Percentiles rank a stretch among this genome's conserved stretches.
phyloP scores from a whole-genome alignment of 2,888 invertebrate species.

The Euphydryas editha region DNA sequence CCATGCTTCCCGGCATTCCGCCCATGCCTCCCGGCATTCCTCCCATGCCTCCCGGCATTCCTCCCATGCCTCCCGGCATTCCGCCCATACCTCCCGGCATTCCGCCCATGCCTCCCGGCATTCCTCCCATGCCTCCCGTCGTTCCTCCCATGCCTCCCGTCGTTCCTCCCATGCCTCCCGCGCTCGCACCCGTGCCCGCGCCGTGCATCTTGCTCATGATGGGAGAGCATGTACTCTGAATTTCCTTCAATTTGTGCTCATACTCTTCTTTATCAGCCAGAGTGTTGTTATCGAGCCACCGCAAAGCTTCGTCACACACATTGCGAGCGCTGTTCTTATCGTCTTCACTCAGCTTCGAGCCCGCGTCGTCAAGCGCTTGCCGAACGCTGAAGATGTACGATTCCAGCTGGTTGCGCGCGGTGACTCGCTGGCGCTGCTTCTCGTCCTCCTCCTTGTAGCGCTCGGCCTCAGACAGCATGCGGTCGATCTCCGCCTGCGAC shows the following conservation, averaged over 20 bases:
- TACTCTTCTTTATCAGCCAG: constrained; percentile 86
- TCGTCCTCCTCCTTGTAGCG: constrained; percentile 89
- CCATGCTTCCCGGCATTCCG: constrained; percentile 48
- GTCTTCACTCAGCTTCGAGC: constrained; percentile 82
- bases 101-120: too few species aligned
- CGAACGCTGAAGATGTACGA: constrained; percentile 87
- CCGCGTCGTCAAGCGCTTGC: constrained; percentile 86
- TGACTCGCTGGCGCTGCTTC: constrained; percentile 86
- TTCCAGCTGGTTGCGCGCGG: constrained; percentile 89
- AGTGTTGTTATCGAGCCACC: constrained; percentile 88
- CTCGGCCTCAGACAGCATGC: constrained; percentile 89
- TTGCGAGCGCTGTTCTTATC: constrained; percentile 83
- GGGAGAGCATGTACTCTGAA: constrained; percentile 9
- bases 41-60: background rate
- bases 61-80: too few species aligned
- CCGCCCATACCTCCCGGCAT: too few species aligned
- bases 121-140: too few species aligned
- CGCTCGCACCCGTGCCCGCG: constrained; percentile 45
- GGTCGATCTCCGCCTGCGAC: constrained; percentile 88
- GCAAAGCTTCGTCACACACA: constrained; percentile 84
- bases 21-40: constrained; percentile 3
- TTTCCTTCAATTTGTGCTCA: constrained; percentile 17
- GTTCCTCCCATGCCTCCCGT: too few species aligned
- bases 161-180: constrained; percentile 27
- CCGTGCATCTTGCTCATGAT: constrained; percentile 15